Base-by-base conservation (phyloP, 2,888 invertebrate genomes). In the Phaonia tiefii region DNA sequence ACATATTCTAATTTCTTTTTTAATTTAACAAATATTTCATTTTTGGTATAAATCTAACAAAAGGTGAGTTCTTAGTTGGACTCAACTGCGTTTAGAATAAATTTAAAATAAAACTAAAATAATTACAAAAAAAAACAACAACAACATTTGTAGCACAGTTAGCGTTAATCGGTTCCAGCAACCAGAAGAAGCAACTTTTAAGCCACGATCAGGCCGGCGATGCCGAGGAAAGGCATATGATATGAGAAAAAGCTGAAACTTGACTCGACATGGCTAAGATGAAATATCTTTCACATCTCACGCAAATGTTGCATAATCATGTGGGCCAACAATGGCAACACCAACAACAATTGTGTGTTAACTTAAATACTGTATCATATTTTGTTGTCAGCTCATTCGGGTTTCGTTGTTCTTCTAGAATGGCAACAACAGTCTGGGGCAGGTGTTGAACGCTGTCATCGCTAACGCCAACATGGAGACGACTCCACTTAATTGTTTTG, bases 281-380 rank as follows among this genome's bases (percentile, higher is more conserved):
- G 63, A 22, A 63, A 63, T n/a, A 63, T 63, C 63, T 63, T 42
- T 17, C 13, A 15, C 60, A 39, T 63, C 63, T 39, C 63, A 63
- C 39, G 49, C 60, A 13, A 51, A 70, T n/a, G 58, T 80, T 81
- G 78, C 78, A 81, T 81, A 81, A 81, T 75, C 75, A 56, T 67
- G 13, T 60, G 22, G 67, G 46, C 20, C 46, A 67, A 54, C 67
- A 74, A 54, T 58, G 11, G 22, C 51, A 60, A 39, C 39, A 17
- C 17, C n/a, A 56, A 56, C 56, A 56, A 37, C 15, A 31, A 39
- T 63, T 20, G 39, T 63, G 39, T 63, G 39, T 20, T 37, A 60
- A 60, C 11, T 60, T 17, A 63, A 42, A 63, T 58, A 60, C 11
- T 17, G 17, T 17, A 22, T 22, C 11, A 7, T 3, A 11, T 5